Percentiles rank a stretch among this genome's conserved stretches.
Conservation (phyloP, 1,140 invertebrate genomes). For the Sogatella furcifera region DNA sequence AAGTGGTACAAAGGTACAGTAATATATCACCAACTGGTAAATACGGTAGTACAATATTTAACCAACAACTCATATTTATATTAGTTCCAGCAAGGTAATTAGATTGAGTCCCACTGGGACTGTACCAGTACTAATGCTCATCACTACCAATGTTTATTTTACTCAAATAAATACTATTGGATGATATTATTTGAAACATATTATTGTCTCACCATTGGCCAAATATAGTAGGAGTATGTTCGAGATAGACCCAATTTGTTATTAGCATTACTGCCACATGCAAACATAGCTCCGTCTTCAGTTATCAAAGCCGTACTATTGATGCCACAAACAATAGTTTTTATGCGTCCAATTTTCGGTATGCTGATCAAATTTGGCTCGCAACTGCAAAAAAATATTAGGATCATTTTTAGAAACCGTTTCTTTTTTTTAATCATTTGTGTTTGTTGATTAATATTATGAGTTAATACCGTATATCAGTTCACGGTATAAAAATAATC, state of each 20-base stretch:
- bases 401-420: neutral
- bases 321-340: constrained; percentile 46
- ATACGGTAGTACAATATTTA: too few relatives aligned
- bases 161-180: too few relatives aligned
- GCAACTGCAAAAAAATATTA: constrained; percentile 31
- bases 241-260: constrained; percentile 53
- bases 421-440: neutral
- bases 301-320: constrained; percentile 56
- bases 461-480: too few relatives aligned
- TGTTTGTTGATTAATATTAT: too few relatives aligned
- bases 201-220: neutral
- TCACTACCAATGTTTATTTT: too few relatives aligned
- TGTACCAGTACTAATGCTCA: too few relatives aligned
- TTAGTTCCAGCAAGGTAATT: too few relatives aligned
- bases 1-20: too few relatives aligned
- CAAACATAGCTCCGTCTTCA: constrained; percentile 46
- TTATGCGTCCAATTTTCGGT: constrained; percentile 37
- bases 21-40: too few relatives aligned
- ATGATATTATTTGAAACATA: neutral
- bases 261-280: constrained; percentile 54
- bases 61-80: too few relatives aligned
- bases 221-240: neutral
- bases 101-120: too few relatives aligned
- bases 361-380: constrained; percentile 37
- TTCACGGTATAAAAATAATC: too few relatives aligned